A percentile compares a stretch with the other conserved stretches of the same genome.
Conservation (phyloP, 1,140 invertebrate genomes). For the Rhyzopertha dominica region DNA sequence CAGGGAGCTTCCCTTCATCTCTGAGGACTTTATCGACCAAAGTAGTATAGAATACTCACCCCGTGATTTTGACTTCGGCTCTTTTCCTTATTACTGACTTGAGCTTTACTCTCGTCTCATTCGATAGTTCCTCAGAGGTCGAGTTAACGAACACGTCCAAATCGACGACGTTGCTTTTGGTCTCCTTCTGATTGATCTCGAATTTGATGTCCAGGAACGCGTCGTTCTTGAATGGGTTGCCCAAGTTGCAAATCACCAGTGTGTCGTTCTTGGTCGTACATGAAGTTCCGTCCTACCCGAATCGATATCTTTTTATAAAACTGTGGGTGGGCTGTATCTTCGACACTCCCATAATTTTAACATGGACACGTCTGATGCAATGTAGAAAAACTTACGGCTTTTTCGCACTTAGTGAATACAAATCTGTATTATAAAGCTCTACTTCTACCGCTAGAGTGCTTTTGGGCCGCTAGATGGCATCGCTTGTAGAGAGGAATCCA, state of each 20-base stretch:
- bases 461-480: too few species aligned
- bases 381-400: too few species aligned
- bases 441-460: too few species aligned
- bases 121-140: constrained; percentile 67
- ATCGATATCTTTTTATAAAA: too few species aligned
- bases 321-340: too few species aligned
- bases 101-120: constrained; percentile 52
- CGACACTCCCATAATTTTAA: too few species aligned
- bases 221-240: constrained; percentile 80
- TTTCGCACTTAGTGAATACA: too few species aligned
- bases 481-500: too few species aligned
- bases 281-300: constrained; percentile 48
- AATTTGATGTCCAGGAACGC: constrained; percentile 68
- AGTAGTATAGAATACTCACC: constrained; percentile 56
- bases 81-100: constrained; percentile 69
- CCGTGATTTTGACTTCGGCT: constrained; percentile 76
- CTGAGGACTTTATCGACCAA: too few species aligned
- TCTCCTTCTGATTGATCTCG: constrained; percentile 66
- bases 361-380: too few species aligned
- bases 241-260: constrained; percentile 72
- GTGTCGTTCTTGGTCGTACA: constrained; percentile 71
- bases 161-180: constrained; percentile 62
- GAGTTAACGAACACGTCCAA: constrained; percentile 80
- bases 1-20: too few species aligned
- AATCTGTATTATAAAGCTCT: too few species aligned